Conservation (phyloP, 2,113 vertebrate genomes). For the Oryzias woworae region DNA sequence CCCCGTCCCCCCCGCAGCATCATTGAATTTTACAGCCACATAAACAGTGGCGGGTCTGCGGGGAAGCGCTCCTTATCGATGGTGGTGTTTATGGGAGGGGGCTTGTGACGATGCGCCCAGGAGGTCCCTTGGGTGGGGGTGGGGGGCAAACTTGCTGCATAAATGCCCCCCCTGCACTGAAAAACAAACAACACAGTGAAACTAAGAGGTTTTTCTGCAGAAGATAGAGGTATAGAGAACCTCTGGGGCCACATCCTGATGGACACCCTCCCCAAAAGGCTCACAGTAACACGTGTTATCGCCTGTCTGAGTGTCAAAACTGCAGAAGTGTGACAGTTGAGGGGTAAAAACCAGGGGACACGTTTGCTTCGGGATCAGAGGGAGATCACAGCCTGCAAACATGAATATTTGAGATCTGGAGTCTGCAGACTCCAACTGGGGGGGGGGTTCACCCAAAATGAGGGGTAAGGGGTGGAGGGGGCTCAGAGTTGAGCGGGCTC, state of each 20-base stretch:
- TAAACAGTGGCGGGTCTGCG: constrained; percentile 71
- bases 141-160: constrained; percentile 38
- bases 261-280: no score
- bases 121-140: constrained; percentile 47
- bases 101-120: constrained; percentile 62
- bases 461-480: not conserved
- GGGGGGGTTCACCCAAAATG: not conserved
- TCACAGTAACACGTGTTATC: no score
- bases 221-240: not conserved
- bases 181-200: constrained; percentile 23
- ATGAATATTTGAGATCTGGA: no score
- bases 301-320: no score
- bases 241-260: no score
- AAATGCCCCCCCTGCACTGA: constrained; percentile 38
- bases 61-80: constrained; percentile 60
- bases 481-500: no score
- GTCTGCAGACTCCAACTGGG: no score
- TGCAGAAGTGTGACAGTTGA: no score
- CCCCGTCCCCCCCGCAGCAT: constrained; percentile 64
- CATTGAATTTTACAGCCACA: constrained; percentile 78
- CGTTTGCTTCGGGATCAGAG: no score
- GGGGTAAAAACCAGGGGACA: no score
- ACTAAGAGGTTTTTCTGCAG: not conserved
- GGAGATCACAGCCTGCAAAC: no score
- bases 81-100: constrained; percentile 69